These are phyloP conservation scores for Megalonaias nervosa DNA, from an alignment of 1,140 invertebrate genomes.

Conservation along the genomic window DNA sequence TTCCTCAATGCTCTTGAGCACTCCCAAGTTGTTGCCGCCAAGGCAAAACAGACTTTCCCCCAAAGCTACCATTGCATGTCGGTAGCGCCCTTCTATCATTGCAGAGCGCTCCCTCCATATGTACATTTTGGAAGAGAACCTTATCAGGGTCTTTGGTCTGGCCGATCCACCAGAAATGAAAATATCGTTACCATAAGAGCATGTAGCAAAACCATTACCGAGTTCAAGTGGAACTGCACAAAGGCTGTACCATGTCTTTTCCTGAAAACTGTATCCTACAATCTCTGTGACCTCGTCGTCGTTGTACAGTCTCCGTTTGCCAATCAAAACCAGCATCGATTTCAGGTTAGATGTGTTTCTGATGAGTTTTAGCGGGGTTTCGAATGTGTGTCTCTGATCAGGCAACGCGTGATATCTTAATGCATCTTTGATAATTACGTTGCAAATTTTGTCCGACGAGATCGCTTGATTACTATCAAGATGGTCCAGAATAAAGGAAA, in stretches of 20 bases:
- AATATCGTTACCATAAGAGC: constrained; percentile 48
- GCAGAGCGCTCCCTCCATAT: constrained; percentile 42
- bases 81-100: constrained; percentile 45
- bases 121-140: constrained; percentile 38
- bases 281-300: constrained; percentile 35
- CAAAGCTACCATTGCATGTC: constrained; percentile 48
- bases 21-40: constrained; percentile 42
- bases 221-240: constrained; percentile 40
- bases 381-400: background rate
- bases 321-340: too few relatives aligned
- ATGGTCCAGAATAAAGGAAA: constrained; percentile 2
- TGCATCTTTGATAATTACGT: background rate
- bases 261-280: constrained; percentile 25
- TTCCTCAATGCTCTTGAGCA: constrained; percentile 43
- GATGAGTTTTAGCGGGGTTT: background rate
- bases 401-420: constrained; percentile 6
- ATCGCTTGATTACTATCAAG: constrained; percentile 28
- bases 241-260: constrained; percentile 41
- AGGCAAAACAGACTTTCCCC: constrained; percentile 41
- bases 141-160: constrained; percentile 40
- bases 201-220: constrained; percentile 50
- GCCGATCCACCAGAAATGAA: constrained; percentile 47
- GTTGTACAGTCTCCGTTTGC: too few relatives aligned
- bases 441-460: constrained; percentile 19
- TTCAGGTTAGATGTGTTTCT: background rate